Conservation (phyloP, 2,888 invertebrate species). For the Mythimna loreyi region DNA sequence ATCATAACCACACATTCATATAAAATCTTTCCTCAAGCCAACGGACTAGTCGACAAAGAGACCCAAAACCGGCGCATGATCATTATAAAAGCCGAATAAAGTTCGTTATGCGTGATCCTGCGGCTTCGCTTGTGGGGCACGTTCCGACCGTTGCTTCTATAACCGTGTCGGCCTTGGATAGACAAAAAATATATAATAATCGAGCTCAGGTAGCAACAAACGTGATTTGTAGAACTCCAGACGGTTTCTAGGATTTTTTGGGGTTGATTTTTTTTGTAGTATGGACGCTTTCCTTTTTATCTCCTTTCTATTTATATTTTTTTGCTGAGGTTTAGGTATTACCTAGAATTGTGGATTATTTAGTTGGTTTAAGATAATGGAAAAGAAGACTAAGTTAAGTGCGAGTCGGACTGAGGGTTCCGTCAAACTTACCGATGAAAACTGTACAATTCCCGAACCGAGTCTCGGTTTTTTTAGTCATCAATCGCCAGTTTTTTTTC, state of each 20-base stretch:
- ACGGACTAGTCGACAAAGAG: conserved; percentile 37
- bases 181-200: conserved; percentile 66
- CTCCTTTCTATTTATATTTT: not conserved
- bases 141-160: conserved; percentile 65
- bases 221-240: conserved; percentile 70
- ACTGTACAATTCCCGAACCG: no score
- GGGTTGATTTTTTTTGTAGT: conserved; percentile 27
- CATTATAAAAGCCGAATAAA: conserved; percentile 55
- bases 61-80: conserved; percentile 45
- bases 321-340: conserved; percentile 11
- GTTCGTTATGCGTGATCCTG: conserved; percentile 69
- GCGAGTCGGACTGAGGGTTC: no score
- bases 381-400: not conserved
- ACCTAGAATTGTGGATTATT: not conserved
- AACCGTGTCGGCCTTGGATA: conserved; percentile 71
- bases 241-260: conserved; percentile 47
- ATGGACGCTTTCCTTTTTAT: conserved; percentile 31
- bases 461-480: no score
- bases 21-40: conserved; percentile 10
- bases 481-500: no score
- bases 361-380: not conserved
- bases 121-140: conserved; percentile 55
- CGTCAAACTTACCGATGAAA: no score
- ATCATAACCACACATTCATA: conserved; percentile 1
- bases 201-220: conserved; percentile 76